Conservation (phyloP, 2,113 vertebrate species). For the Pagrus major region DNA sequence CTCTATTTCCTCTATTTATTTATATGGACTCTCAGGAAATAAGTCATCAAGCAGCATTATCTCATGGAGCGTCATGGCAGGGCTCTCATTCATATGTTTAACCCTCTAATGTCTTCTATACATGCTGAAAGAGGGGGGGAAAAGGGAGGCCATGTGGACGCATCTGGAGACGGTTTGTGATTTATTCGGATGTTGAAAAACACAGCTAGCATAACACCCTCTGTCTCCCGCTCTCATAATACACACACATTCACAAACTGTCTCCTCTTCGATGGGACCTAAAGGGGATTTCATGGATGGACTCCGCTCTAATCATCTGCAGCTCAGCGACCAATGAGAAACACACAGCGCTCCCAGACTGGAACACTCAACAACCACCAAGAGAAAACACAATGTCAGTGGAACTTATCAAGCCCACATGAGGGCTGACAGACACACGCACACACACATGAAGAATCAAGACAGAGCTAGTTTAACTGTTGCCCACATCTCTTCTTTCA, state of each 20-base stretch:
- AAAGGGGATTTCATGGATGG: conserved; percentile 82
- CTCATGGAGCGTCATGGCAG: conserved; percentile 30
- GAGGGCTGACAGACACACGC: conserved; percentile 65
- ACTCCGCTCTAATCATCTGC: conserved; percentile 81
- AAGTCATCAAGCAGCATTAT: conserved; percentile 72
- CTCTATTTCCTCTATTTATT: conserved; percentile 63
- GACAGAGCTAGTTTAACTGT: conserved; percentile 70
- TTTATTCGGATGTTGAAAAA: conserved; percentile 73
- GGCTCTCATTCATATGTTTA: conserved; percentile 48
- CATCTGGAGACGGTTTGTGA: conserved; percentile 68
- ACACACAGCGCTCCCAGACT: conserved; percentile 75
- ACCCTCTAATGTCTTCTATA: conserved; percentile 43
- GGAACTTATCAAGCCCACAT: conserved; percentile 82
- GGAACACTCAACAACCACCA: conserved; percentile 79
- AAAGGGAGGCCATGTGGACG: conserved; percentile 27
- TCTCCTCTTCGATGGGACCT: conserved; percentile 53
- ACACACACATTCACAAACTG: conserved; percentile 53
- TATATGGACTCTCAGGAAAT: conserved; percentile 64
- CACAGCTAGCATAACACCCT: conserved; percentile 51
- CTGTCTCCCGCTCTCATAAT: conserved; percentile 58
- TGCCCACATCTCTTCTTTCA: conserved; percentile 79
- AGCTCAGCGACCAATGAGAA: conserved; percentile 78
- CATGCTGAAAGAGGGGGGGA: conserved; percentile 28
- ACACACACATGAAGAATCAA: conserved; percentile 43
- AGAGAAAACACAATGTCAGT: conserved; percentile 82